These are phyloP conservation scores for Otolemur crassicaudatus DNA, from an alignment of 2,797 vertebrate genomes.

Conservation along the genomic window DNA sequence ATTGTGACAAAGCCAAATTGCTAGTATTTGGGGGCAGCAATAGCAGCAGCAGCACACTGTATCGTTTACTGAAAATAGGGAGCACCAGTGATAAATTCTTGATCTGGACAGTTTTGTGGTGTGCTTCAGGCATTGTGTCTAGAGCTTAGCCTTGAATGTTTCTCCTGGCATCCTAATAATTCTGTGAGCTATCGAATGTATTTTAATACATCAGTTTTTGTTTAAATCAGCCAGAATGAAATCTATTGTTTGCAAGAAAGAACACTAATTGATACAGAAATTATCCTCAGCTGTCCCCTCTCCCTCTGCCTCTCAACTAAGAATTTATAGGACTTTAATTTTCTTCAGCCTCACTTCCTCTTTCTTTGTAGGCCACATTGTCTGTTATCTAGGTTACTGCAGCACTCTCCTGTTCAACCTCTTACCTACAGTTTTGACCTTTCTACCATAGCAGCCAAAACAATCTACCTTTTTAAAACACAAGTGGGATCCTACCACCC, in stretches of 20 bases:
- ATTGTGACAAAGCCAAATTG: neutral
- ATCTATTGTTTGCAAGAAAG: neutral
- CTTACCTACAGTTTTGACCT: neutral
- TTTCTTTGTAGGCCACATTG: neutral
- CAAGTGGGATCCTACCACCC: neutral
- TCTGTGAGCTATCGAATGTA: neutral
- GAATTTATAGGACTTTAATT: neutral
- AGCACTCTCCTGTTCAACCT: neutral
- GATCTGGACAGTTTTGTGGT: neutral
- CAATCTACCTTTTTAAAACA: slow-evolving; percentile 15
- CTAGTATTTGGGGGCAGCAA: neutral
- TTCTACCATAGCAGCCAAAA: neutral
- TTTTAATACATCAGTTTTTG: neutral
- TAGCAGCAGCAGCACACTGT: neutral
- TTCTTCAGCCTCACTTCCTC: neutral
- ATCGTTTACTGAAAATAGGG: neutral
- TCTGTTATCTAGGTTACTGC: neutral
- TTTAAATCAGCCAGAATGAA: slow-evolving; percentile 30
- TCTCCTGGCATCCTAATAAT: neutral
- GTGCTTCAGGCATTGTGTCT: neutral
- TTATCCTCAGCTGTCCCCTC: neutral
- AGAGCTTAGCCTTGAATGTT: neutral
- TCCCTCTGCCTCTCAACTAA: neutral
- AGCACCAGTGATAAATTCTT: neutral
- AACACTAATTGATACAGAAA: neutral